Conservation (phyloP, 2,113 vertebrate genomes). For the Bothrops jararaca region DNA sequence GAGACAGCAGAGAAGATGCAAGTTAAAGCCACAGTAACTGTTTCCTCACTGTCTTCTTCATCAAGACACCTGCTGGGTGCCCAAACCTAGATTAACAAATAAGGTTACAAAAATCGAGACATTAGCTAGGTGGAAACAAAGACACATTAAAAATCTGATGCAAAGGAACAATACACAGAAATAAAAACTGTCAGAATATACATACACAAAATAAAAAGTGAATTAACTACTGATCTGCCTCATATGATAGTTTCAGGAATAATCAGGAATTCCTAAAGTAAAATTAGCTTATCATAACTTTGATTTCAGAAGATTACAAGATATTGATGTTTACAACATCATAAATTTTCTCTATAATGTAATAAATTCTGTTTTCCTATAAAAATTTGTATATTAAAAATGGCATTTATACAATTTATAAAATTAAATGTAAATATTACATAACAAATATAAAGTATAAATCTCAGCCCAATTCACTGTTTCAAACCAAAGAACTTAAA, state of each 20-base stretch:
- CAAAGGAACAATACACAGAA: neutral
- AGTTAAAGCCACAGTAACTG: neutral
- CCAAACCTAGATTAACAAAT: neutral
- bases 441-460: slow-evolving; percentile 54
- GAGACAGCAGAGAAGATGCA: neutral
- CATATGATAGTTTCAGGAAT: neutral
- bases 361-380: slow-evolving; percentile 62
- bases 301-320: slow-evolving; percentile 55
- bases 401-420: slow-evolving; percentile 62
- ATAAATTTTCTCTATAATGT: slow-evolving; percentile 51
- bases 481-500: slow-evolving; percentile 46
- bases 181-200: neutral
- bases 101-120: neutral
- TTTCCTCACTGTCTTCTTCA: neutral
- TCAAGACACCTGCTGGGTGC: neutral
- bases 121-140: neutral
- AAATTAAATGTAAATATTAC: slow-evolving; percentile 66
- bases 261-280: neutral
- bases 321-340: slow-evolving; percentile 54
- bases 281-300: neutral
- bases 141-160: neutral
- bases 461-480: slow-evolving; percentile 56
- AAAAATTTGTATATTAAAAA: slow-evolving; percentile 53
- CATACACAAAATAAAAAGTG: neutral
- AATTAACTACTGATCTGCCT: neutral